Evolutionary conservation across 2,797 vertebrate genomes (phyloP).

Genomic region (Melanotaenia nigrans): DNA sequence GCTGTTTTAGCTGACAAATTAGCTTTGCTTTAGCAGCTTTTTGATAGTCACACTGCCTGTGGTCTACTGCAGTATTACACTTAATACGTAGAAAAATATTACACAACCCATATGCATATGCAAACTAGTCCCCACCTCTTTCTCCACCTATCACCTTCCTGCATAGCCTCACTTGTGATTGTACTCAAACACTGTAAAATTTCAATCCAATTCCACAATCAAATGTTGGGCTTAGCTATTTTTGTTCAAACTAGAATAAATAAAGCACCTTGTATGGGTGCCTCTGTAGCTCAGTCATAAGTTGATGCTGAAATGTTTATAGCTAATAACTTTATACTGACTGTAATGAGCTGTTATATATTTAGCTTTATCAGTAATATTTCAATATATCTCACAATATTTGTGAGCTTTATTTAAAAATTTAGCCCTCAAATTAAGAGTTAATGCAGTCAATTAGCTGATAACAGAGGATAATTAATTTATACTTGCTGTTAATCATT

Average conservation of each 20-base stretch:
- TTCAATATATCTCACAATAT: not conserved
- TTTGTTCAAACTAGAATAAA: not conserved
- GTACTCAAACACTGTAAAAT: not conserved
- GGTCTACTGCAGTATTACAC: too few relatives aligned
- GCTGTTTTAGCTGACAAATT: not conserved
- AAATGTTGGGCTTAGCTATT: not conserved
- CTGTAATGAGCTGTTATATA: not conserved
- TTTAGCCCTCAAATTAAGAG: not conserved
- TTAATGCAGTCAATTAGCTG: not conserved
- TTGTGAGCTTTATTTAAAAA: not conserved
- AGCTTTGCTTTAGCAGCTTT: not conserved
- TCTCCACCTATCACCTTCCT: not conserved
- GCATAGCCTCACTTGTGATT: not conserved
- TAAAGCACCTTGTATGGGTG: not conserved
- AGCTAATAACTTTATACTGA: not conserved
- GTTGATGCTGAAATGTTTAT: too few relatives aligned
- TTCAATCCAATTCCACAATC: not conserved
- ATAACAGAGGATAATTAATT: not conserved
- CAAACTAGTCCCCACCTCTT: not conserved
- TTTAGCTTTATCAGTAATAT: not conserved
- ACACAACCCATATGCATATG: not conserved
- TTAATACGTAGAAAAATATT: too few relatives aligned
- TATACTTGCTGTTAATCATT: constrained; percentile 1
- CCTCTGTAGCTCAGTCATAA: too few relatives aligned
- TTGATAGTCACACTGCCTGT: not conserved